Base-by-base conservation (phyloP, 2,797 vertebrate genomes). In the Spizella passerina region DNA sequence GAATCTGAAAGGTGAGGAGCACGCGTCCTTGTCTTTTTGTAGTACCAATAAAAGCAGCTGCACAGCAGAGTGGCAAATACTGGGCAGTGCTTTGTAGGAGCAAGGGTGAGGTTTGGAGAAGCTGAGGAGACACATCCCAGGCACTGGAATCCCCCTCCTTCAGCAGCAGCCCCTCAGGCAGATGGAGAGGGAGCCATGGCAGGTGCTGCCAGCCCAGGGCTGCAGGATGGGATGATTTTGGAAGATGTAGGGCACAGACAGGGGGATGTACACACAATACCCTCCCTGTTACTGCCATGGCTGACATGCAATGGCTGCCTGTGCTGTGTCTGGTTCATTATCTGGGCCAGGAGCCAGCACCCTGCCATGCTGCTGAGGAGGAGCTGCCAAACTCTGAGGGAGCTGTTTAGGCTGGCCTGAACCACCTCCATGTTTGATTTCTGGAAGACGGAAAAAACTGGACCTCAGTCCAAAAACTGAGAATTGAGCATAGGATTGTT, bases 201-300 rank as follows among this genome's bases (percentile, higher is more conserved):
- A 0, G 0, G 0, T 14, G 39, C 55, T 52, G 73, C 55, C 55
- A 38, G 69, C 30, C 39, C 38, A 5, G 60, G 60, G 61, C 46
- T 73, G 77, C 59, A 41, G 86, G 39, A 12, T 4, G 5, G 38
- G 30, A 10, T 73, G 79, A 24, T 16, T 17, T 47, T 23, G 72
- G 72, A 7, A 53, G 34, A 1, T 0, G 0, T 7, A 1, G 14
- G 59, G n/a, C 6, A 1, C 14, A 2, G 10, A 0, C 7, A 11
- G 43, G 34, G 47, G 18, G 30, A 4, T 38, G 60, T 4, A 3
- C 2, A 1, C 2, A 0, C 17, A 12, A 2, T 12, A 4, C 6
- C 32, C 26, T 18, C 20, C 17, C 3, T 0, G 2, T 1, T 6
- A 3, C 1, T n/a, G 64, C 38, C 4, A 13, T 13, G 38, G 30